Evolutionary conservation across 2,113 vertebrate species (phyloP), one percentile per base, ranked within the genome.

Genomic region (Megalops atlanticus): DNA sequence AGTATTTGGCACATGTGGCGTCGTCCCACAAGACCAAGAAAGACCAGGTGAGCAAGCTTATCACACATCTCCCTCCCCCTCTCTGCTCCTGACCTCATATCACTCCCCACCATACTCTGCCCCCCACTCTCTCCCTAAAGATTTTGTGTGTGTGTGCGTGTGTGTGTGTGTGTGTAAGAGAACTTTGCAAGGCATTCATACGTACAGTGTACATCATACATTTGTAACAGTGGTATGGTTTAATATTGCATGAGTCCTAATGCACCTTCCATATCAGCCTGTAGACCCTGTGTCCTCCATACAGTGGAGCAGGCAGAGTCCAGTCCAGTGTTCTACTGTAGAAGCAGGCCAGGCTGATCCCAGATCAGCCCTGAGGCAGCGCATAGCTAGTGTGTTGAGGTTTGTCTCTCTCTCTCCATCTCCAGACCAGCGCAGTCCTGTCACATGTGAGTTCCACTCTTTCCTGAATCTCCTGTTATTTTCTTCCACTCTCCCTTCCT

Each of bases 1-100:
- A 99, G 89, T 99, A 99, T 86, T 92, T 99, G 89, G 98, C 98
- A 83, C 95, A 99, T 0, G 97, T 99, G 89, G 98, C 98, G 82
- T 98, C 98, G 0, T 99, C 98, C 21, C 98, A 99, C 89, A 99
- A 99, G 92, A 95, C 95, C 90, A 98, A 98, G 92, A 99, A 99
- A 92, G 98, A 99, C 85, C 98, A 99, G 96, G 98, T 99, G 86
- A 92, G 94, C 90, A 54, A 38, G 39, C n/a, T 58, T 11, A 11
- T 21, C 41, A 11, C 33, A 0, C 58, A 70, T 14, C 5, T 10
- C 36, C 18, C 4, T 36, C 24, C 4, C 21, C 21, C 24, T 10
- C 16, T 1, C 15, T 18, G 21, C 49, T 76, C 79, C 76, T 70
- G 15, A 38, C 10, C 15, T 36, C 36, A 5, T 70, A 78, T 40